Percentiles rank a stretch among this genome's conserved stretches.
These are phyloP conservation scores for Heliconius cydno DNA, from an alignment of 2,888 invertebrate genomes.

Conservation along the genomic window DNA sequence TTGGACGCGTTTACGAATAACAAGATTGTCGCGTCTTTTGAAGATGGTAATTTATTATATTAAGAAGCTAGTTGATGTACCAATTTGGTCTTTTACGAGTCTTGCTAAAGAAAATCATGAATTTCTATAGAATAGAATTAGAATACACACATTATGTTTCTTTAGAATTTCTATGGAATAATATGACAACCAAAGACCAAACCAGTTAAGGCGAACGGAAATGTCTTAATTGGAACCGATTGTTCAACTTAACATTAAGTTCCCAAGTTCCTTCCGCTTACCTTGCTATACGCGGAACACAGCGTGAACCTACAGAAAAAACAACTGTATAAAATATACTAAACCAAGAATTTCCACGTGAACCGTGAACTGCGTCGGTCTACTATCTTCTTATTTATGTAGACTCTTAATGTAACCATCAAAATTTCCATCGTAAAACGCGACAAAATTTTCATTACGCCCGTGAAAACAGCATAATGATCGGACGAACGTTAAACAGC, in stretches of 20 bases:
- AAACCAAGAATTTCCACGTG: background rate
- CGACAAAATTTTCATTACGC: slow-evolving; percentile 76
- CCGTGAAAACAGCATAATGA: slow-evolving; percentile 73
- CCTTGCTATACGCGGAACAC: too few species aligned
- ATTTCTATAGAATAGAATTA: background rate
- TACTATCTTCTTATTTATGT: slow-evolving; percentile 15
- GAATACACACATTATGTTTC: background rate
- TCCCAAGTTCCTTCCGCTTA: too few species aligned
- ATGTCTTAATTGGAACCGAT: too few species aligned
- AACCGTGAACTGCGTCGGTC: background rate
- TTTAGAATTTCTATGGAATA: background rate
- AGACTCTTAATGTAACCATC: slow-evolving; percentile 48
- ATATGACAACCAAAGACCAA: too few species aligned
- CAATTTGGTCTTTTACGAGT: background rate
- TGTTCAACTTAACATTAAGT: too few species aligned
- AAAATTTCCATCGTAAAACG: slow-evolving; percentile 65
- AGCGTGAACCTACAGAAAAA: too few species aligned
- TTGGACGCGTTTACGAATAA: slow-evolving; percentile 6
- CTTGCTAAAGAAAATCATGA: background rate
- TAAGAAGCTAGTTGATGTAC: background rate
- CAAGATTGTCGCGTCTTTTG: background rate
- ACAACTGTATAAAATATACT: background rate
- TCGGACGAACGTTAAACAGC: slow-evolving; percentile 75
- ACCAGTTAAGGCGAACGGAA: too few species aligned
- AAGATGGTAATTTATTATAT: background rate